These are phyloP conservation scores for Pangasius krempfi DNA, from an alignment of 2,797 vertebrate genomes.

Conservation along the genomic window DNA sequence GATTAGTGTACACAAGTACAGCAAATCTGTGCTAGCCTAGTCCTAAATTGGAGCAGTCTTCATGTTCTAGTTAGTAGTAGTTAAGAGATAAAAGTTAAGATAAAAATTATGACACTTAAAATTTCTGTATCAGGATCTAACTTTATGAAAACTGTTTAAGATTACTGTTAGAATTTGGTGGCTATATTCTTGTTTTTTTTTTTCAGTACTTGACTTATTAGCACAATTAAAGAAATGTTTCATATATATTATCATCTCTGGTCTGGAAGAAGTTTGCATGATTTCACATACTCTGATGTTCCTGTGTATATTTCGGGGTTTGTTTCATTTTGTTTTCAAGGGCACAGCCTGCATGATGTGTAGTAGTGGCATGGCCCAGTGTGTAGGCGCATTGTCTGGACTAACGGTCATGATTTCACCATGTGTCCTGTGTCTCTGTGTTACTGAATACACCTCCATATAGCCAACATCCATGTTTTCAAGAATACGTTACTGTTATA, in stretches of 20 bases:
- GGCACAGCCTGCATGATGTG: slow-evolving; percentile 65
- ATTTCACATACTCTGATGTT: neutral
- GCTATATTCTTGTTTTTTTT: neutral
- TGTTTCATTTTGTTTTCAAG: slow-evolving; percentile 3
- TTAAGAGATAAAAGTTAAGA: neutral
- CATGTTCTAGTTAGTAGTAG: neutral
- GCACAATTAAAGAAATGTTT: neutral
- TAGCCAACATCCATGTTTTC: neutral
- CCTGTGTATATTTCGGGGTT: slow-evolving; percentile 13
- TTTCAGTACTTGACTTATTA: neutral
- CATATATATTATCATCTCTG: neutral
- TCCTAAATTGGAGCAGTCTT: neutral
- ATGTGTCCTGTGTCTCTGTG: slow-evolving; percentile 53
- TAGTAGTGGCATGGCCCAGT: slow-evolving; percentile 55
- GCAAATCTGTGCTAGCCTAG: neutral
- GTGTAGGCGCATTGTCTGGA: slow-evolving; percentile 45
- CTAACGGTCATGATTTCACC: slow-evolving; percentile 46
- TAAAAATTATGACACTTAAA: neutral
- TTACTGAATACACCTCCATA: slow-evolving; percentile 16
- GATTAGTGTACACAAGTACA: slow-evolving; percentile 1
- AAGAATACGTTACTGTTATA: neutral
- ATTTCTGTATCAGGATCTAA: neutral
- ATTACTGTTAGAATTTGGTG: neutral
- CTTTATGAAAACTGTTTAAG: neutral
- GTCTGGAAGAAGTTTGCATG: slow-evolving; percentile 38